Evolutionary conservation across 2,797 vertebrate species (phyloP).

Genomic region (Varecia variegata): DNA sequence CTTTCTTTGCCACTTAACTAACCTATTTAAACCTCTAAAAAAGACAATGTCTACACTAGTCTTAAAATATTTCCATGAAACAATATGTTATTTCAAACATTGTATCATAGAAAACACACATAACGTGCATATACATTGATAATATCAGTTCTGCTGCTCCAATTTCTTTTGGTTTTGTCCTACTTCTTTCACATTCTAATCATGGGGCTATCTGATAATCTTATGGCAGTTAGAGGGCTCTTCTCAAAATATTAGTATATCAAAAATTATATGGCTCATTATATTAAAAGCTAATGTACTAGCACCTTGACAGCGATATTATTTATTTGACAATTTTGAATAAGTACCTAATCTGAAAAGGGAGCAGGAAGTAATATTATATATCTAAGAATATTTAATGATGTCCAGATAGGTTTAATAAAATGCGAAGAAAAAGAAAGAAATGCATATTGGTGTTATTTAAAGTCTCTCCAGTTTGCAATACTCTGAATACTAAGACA

Average conservation of each 20-base stretch:
- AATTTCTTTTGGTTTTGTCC: not conserved
- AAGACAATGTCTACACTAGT: not conserved
- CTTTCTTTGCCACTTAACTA: not conserved
- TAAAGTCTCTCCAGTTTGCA: not conserved
- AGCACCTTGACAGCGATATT: not conserved
- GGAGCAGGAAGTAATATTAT: not conserved
- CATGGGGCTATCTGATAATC: not conserved
- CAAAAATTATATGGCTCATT: not conserved
- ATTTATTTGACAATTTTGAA: not conserved
- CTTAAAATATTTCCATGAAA: not conserved
- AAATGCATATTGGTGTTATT: not conserved
- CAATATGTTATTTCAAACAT: not conserved
- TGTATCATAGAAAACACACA: not conserved
- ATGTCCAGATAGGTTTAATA: not conserved
- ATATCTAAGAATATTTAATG: not conserved
- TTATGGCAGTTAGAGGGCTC: not conserved
- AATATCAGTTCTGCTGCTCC: not conserved
- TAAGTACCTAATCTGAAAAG: not conserved
- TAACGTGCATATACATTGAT: not conserved
- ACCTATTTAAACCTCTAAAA: not conserved
- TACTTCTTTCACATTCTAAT: not conserved
- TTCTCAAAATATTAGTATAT: not conserved
- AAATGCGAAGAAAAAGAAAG: not conserved
- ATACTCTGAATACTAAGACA: conserved; percentile 10
- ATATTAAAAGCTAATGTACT: not conserved